Conservation (phyloP, 1,140 invertebrate species). For the Bathynomus jamesi region DNA sequence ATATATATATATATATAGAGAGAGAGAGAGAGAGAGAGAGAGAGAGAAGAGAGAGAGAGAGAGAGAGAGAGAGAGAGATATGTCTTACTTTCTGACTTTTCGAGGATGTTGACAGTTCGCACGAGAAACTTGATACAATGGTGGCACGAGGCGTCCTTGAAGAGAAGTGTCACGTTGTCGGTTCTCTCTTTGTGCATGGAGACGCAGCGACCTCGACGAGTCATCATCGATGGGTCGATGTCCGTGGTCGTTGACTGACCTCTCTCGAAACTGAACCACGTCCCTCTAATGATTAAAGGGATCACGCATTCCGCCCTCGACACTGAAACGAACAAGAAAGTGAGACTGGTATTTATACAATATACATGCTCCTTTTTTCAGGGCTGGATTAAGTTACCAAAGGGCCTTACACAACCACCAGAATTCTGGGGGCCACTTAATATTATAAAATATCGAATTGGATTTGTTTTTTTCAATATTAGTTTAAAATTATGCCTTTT, state of each 20-base stretch:
- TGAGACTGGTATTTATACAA: no score
- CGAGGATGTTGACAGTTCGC: constrained; percentile 10
- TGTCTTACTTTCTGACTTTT: background rate
- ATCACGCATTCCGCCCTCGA: constrained; percentile 1
- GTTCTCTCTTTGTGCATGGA: background rate
- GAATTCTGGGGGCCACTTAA: no score
- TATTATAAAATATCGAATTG: no score
- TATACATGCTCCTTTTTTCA: no score
- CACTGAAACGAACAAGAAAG: no score
- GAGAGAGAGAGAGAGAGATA: no score
- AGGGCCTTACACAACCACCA: no score
- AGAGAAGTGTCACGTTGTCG: constrained; percentile 9
- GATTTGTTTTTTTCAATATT: no score
- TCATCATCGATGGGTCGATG: constrained; percentile 2
- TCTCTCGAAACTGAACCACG: constrained; percentile 10
- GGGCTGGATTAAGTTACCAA: no score
- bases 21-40: background rate
- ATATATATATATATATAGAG: no score
- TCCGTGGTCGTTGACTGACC: constrained; percentile 8
- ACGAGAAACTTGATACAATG: constrained; percentile 11
- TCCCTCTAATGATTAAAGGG: background rate
- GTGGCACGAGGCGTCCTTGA: constrained; percentile 1
- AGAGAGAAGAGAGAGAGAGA: background rate
- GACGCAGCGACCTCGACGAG: background rate
- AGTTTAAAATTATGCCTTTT: no score